Percentiles rank a stretch among this genome's conserved stretches.
phyloP scores from a whole-genome alignment of 2,888 invertebrate genomes.

The Oscheius myriophilus region DNA sequence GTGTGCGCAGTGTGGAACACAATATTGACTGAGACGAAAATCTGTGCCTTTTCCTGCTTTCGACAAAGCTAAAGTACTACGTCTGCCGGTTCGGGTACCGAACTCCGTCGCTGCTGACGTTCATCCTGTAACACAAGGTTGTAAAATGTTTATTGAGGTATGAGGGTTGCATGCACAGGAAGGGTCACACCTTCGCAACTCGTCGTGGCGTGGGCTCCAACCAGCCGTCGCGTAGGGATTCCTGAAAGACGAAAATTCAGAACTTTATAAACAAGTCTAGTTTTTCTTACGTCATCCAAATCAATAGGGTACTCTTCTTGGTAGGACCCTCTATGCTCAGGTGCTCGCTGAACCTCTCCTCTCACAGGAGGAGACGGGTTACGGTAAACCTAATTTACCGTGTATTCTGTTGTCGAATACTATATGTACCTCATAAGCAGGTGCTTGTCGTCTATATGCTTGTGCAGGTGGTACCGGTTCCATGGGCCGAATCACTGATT shows the following conservation, averaged over 20 bases:
- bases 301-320: conserved; percentile 21
- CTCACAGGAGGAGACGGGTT: neutral
- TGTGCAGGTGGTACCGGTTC: neutral
- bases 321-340: conserved; percentile 14
- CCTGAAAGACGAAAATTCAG: conserved; percentile 34
- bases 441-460: conserved; percentile 1
- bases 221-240: conserved; percentile 39
- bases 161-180: neutral
- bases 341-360: too few species aligned
- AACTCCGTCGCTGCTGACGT: conserved; percentile 1
- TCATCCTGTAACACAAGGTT: too few species aligned
- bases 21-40: conserved; percentile 27
- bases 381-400: neutral
- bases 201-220: conserved; percentile 44
- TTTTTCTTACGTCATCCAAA: conserved; percentile 17
- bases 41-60: conserved; percentile 26
- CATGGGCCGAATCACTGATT: conserved; percentile 4
- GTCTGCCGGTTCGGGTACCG: conserved; percentile 15
- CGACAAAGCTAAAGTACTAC: conserved; percentile 23
- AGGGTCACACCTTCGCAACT: conserved; percentile 38
- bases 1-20: conserved; percentile 24
- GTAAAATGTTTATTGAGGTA: neutral
- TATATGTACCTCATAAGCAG: neutral
- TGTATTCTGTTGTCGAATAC: neutral
- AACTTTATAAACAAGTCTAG: neutral